Percentiles rank a stretch among this genome's conserved stretches.
These are phyloP conservation scores for Pterobdella sp. DNA, from an alignment of 2,888 invertebrate species.

Conservation along the genomic window DNA sequence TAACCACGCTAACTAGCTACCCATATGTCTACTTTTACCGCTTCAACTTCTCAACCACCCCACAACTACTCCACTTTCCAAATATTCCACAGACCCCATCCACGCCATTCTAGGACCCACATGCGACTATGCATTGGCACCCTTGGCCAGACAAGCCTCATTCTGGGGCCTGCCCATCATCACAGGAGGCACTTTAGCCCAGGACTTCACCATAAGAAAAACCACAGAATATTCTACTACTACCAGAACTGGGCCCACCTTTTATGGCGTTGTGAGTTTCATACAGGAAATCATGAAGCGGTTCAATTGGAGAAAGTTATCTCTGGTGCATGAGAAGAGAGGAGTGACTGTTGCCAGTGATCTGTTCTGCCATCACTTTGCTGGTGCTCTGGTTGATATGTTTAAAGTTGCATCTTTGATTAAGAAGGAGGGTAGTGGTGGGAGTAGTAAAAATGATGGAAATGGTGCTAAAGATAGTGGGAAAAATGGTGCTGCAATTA, in stretches of 20 bases:
- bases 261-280: background rate
- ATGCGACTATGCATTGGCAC: background rate
- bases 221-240: background rate
- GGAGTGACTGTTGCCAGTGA: background rate
- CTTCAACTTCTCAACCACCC: too few species aligned
- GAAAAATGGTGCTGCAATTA: background rate
- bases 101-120: background rate
- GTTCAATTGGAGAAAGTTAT: background rate
- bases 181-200: background rate
- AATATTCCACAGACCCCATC: background rate
- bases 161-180: background rate
- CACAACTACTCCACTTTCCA: too few species aligned
- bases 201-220: background rate
- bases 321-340: background rate
- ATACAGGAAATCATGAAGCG: background rate
- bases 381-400: background rate
- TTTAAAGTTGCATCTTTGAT: background rate
- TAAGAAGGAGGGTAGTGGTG: background rate
- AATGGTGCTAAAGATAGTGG: background rate
- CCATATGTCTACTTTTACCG: too few species aligned
- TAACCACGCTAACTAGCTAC: too few species aligned
- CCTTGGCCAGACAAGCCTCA: background rate
- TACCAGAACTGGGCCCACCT: background rate
- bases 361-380: background rate
- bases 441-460: background rate